Evolutionary conservation across 1,140 invertebrate genomes (phyloP).

Genomic region (Lepidurus packardi): DNA sequence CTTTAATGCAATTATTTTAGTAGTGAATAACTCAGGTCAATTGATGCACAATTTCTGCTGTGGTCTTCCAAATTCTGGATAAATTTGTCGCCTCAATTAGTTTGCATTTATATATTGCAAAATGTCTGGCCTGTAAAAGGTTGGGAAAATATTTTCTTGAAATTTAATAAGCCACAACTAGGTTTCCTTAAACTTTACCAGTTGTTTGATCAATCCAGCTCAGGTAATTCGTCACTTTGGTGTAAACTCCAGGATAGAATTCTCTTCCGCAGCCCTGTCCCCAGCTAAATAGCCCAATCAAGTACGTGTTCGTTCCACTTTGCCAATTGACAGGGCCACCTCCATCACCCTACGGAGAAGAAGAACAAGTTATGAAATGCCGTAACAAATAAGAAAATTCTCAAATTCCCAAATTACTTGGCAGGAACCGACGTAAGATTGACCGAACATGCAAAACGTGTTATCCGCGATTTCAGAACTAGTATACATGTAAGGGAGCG

Average conservation of each 20-base stretch:
- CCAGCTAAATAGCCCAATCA: no score
- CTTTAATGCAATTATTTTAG: no score
- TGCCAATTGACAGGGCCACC: no score
- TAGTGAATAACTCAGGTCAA: no score
- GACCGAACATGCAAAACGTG: constrained; percentile 61
- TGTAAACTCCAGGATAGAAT: constrained; percentile 49
- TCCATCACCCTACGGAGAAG: no score
- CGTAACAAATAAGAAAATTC: not conserved
- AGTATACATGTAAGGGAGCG: no score
- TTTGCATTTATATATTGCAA: not conserved
- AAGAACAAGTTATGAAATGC: not conserved
- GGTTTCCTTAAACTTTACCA: not conserved
- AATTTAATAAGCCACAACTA: no score
- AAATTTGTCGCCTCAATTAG: not conserved
- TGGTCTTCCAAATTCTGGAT: not conserved
- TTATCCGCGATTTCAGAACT: no score
- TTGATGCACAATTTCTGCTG: no score
- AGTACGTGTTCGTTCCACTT: no score
- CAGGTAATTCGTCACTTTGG: constrained; percentile 42
- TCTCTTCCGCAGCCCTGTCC: no score
- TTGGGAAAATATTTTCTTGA: not conserved
- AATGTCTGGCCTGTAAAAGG: not conserved
- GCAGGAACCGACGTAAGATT: constrained; percentile 56
- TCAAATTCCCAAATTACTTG: constrained; percentile 44
- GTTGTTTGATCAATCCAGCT: constrained; percentile 28